Evolutionary conservation across 2,888 invertebrate genomes (phyloP), one percentile per base, ranked within the genome.

Genomic region (Brachyopa scutellaris): DNA sequence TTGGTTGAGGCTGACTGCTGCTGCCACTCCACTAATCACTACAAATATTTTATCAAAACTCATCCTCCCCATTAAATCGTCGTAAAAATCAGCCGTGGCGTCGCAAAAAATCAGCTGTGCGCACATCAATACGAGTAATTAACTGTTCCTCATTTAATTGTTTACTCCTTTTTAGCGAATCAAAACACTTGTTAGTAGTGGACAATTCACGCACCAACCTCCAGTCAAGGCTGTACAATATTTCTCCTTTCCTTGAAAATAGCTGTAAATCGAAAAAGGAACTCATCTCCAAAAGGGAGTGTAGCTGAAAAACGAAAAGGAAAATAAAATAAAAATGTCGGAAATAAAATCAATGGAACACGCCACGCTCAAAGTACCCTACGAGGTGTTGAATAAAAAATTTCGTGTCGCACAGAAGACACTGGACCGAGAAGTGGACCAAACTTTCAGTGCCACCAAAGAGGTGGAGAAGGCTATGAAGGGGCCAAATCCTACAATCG

Each of bases 371-470:
- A 98, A 98, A 94, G 98, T 99, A 84, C 99, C 99, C 1, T 99
- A 99, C 88, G 99, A 99, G 91, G 94, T 99, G 53, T 92, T 99
- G 85, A 99, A 99, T 91, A 99, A 99, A 90, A 97, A 97, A 87
- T 99, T 99, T 90, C 95, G 99, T 66, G 94, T 95, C 47, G 97
- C 98, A 1, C 99, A 99, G 90, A 97, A 99, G 87, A 95, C 95
- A 8, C 91, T 99, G 72, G 99, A 99, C 88, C 93, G 98, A 73
- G 99, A 97, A 89, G 96, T 96, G 0, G 95, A 97, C 1, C 96
- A 97, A 88, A 95, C 98, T 1, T 95, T 96, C 85, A 93, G 93
- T 82, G 94, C 94, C 0, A 95, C 96, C 0, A 92, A 92, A 57
- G 93, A 94, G 15, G 91, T 96, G 1, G 93, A 93, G 84, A 93